These are phyloP conservation scores for Nasonia oneida DNA, from an alignment of 2,888 invertebrate species.

Conservation along the genomic window DNA sequence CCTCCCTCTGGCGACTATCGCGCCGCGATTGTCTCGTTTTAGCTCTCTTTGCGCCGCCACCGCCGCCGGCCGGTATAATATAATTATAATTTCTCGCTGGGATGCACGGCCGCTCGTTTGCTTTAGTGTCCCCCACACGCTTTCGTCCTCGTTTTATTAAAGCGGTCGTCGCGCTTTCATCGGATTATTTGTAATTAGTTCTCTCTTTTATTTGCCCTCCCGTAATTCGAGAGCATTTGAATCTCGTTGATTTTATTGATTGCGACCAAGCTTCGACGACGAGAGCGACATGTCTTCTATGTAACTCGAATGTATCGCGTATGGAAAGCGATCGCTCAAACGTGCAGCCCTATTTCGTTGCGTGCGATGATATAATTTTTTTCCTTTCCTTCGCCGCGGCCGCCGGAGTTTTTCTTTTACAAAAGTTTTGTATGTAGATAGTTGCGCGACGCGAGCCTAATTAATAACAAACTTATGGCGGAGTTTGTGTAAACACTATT, in stretches of 20 bases:
- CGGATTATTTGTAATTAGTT: conserved; percentile 25
- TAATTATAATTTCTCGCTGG: conserved; percentile 52
- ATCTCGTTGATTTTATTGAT: background rate
- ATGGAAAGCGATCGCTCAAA: background rate
- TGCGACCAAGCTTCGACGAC: background rate
- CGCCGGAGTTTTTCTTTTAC: background rate
- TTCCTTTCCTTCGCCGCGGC: background rate
- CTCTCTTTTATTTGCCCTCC: background rate
- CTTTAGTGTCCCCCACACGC: conserved; percentile 34
- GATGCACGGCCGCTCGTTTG: conserved; percentile 17
- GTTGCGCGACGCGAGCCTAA: background rate
- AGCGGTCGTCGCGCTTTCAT: conserved; percentile 2
- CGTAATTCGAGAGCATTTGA: background rate
- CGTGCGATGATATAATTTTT: background rate
- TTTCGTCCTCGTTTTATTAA: conserved; percentile 40
- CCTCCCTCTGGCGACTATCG: conserved; percentile 9
- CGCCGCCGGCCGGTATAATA: background rate
- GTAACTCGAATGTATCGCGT: background rate
- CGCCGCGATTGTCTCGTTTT: conserved; percentile 50
- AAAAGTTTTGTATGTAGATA: background rate
- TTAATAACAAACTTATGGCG: background rate
- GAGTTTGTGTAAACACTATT: conserved; percentile 21
- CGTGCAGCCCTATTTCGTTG: background rate
- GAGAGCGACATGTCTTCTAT: too few species aligned
- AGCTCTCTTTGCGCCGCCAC: conserved; percentile 24